Evolutionary conservation across 2,113 vertebrate genomes (phyloP).

Genomic region (Sylvilagus bachmani): DNA sequence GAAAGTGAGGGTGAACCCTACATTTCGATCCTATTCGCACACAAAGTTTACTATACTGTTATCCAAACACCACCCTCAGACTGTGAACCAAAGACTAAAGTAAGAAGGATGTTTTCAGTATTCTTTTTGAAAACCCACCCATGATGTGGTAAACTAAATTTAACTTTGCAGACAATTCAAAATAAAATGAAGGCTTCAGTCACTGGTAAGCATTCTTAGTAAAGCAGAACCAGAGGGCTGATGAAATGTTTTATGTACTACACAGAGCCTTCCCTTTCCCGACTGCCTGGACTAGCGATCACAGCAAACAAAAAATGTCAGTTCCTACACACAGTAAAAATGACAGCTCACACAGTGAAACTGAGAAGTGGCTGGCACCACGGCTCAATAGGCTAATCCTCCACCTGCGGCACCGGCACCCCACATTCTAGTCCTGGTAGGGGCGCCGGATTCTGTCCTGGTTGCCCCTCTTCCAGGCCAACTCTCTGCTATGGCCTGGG

Average conservation of each 20-base stretch:
- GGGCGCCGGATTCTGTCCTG: too few relatives aligned
- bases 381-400: too few relatives aligned
- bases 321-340: background rate
- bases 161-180: constrained; percentile 8
- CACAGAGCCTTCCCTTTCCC: background rate
- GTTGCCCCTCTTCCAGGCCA: too few relatives aligned
- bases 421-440: too few relatives aligned
- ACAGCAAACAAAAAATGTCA: background rate
- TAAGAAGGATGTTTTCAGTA: background rate
- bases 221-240: background rate
- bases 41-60: background rate
- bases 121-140: background rate
- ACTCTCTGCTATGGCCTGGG: too few relatives aligned
- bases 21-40: background rate
- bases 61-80: background rate
- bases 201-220: background rate
- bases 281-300: background rate
- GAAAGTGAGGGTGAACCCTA: background rate
- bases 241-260: background rate
- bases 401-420: too few relatives aligned
- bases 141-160: constrained; percentile 8
- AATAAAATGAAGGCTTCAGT: constrained; percentile 49
- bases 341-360: background rate
- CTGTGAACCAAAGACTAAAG: background rate
- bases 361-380: too few relatives aligned